A percentile compares a stretch with the other conserved stretches of the same genome.
These are phyloP conservation scores for Chaenodraco wilsoni DNA, from an alignment of 2,797 vertebrate genomes.

Conservation along the genomic window DNA sequence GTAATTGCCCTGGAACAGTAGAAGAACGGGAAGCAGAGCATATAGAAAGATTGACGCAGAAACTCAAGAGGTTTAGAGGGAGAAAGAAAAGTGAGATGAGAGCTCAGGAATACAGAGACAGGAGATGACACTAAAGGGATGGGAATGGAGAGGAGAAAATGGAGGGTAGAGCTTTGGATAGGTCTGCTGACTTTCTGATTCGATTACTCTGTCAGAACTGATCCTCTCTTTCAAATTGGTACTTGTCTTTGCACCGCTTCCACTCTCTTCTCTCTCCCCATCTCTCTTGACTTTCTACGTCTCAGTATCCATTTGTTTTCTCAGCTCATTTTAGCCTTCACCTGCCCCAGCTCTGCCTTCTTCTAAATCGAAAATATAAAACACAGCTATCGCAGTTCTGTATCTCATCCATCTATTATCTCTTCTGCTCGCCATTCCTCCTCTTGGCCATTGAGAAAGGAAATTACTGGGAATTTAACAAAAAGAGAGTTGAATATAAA, in stretches of 20 bases:
- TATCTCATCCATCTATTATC: slow-evolving; percentile 13
- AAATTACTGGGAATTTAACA: slow-evolving; percentile 8
- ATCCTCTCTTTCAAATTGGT: slow-evolving; percentile 71
- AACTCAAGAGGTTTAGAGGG: slow-evolving; percentile 39
- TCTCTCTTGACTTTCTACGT: slow-evolving; percentile 37
- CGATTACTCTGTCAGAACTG: slow-evolving; percentile 77
- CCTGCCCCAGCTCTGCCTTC: slow-evolving; percentile 2
- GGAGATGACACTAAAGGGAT: slow-evolving; percentile 58
- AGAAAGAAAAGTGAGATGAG: slow-evolving; percentile 50
- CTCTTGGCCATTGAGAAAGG: not conserved
- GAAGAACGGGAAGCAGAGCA: slow-evolving; percentile 26
- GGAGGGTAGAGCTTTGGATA: slow-evolving; percentile 36
- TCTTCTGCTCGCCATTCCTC: slow-evolving; percentile 2
- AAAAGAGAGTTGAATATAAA: slow-evolving; percentile 9
- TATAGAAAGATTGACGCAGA: slow-evolving; percentile 32
- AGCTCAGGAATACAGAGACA: slow-evolving; percentile 50
- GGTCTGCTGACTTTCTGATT: slow-evolving; percentile 77
- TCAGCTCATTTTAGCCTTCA: slow-evolving; percentile 16
- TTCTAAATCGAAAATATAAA: slow-evolving; percentile 15
- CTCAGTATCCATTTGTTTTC: slow-evolving; percentile 32
- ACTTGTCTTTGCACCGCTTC: slow-evolving; percentile 51
- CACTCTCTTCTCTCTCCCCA: slow-evolving; percentile 15
- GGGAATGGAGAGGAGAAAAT: slow-evolving; percentile 56
- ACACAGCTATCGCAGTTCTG: slow-evolving; percentile 10
- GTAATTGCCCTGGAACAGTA: slow-evolving; percentile 52